phyloP scores from a whole-genome alignment of 2,888 invertebrate genomes.

The Dolomedes plantarius region DNA sequence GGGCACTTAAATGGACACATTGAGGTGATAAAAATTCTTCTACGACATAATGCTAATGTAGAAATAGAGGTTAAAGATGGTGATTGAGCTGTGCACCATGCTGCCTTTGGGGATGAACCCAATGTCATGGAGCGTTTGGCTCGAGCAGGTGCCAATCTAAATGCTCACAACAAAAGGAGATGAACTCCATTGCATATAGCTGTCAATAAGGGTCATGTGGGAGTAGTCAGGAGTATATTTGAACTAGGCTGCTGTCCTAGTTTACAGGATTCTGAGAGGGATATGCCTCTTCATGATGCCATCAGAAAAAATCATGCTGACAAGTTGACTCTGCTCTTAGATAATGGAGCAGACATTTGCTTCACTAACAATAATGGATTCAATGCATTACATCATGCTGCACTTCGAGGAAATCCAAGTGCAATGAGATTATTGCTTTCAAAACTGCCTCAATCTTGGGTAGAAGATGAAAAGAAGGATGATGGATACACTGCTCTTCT shows the following conservation, averaged over 20 bases:
- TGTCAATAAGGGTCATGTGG: too few species aligned
- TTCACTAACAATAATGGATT: too few species aligned
- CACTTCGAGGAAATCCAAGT: constrained; percentile 81
- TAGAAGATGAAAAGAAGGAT: constrained; percentile 98
- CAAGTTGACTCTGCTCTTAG: too few species aligned
- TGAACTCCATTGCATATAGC: too few species aligned
- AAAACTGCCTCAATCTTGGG: constrained; percentile 95
- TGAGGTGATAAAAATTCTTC: constrained; percentile 92
- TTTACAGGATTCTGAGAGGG: too few species aligned
- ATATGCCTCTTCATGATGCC: too few species aligned
- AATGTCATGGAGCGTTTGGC: constrained; percentile 90
- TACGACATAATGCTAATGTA: constrained; percentile 90
- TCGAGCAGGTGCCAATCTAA: constrained; percentile 89
- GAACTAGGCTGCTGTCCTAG: too few species aligned
- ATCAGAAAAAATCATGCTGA: too few species aligned
- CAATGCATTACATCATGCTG: too few species aligned
- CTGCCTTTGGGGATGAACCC: constrained; percentile 97
- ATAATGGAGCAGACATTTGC: too few species aligned
- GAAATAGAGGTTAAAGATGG: constrained; percentile 95
- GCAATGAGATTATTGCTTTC: constrained; percentile 96
- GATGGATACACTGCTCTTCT: constrained; percentile 98
- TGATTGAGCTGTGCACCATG: constrained; percentile 97
- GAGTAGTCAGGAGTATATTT: too few species aligned
- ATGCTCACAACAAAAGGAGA: constrained; percentile 95
- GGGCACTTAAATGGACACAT: constrained; percentile 97